These are phyloP conservation scores for Oxyruncus cristatus DNA, from an alignment of 2,113 vertebrate genomes.

Conservation along the genomic window DNA sequence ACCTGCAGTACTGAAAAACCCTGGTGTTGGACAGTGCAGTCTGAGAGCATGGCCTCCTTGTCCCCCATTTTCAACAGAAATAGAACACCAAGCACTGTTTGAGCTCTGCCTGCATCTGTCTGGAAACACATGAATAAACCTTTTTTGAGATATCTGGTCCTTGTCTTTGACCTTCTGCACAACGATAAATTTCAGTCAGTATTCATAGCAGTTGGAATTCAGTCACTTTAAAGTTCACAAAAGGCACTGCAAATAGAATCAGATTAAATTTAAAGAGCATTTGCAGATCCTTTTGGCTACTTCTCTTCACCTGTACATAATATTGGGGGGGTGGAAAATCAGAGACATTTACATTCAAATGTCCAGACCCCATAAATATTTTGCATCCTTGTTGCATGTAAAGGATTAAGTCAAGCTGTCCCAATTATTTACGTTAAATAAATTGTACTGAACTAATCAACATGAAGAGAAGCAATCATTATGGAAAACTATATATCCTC, in stretches of 20 bases:
- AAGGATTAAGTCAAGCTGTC: neutral
- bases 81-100: neutral
- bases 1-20: neutral
- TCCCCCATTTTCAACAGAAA: neutral
- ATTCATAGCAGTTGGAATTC: neutral
- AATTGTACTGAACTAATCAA: neutral
- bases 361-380: neutral
- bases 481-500: neutral
- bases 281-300: neutral
- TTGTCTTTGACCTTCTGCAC: slow-evolving; percentile 23
- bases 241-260: slow-evolving; percentile 40
- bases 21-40: neutral
- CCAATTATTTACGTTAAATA: neutral
- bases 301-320: neutral
- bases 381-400: neutral
- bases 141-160: neutral
- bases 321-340: neutral
- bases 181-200: slow-evolving; percentile 17
- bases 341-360: neutral
- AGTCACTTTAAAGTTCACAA: slow-evolving; percentile 40
- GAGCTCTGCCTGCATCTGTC: neutral
- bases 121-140: neutral
- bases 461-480: neutral
- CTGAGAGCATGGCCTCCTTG: neutral
- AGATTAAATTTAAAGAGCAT: slow-evolving; percentile 50